phyloP scores from a whole-genome alignment of 2,113 vertebrate genomes.

The Onychorhynchus coronatus region DNA sequence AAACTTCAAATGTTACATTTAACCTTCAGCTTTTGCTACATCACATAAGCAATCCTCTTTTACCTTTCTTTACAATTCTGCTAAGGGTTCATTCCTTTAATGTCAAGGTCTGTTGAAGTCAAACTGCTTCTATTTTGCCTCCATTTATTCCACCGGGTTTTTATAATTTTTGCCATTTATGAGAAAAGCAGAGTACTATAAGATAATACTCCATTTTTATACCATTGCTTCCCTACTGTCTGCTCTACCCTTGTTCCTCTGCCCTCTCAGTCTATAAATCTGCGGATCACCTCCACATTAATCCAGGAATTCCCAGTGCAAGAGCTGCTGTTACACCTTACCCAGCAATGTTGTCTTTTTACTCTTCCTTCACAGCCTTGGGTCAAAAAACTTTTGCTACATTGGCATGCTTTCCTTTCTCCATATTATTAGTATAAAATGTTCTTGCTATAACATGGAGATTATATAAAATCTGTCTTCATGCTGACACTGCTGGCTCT shows the following conservation, averaged over 20 bases:
- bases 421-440: fast-evolving
- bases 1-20: neutral
- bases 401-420: neutral
- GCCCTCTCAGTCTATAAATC: neutral
- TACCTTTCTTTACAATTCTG: neutral
- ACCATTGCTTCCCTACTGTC: neutral
- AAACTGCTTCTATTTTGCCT: neutral
- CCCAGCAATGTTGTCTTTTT: fast-evolving
- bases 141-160: neutral
- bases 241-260: neutral
- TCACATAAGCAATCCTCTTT: neutral
- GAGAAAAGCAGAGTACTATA: neutral
- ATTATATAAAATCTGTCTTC: neutral
- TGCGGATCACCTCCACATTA: neutral
- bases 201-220: neutral
- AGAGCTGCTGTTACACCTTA: fast-evolving
- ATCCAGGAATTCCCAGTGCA: neutral
- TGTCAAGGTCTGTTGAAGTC: neutral
- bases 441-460: neutral
- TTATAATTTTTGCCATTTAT: neutral
- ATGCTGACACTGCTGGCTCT: neutral
- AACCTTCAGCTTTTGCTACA: neutral
- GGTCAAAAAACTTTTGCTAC: neutral
- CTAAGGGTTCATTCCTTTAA: neutral
- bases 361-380: neutral